Base-by-base conservation (phyloP, 2,888 invertebrate genomes). In the Scelioninae gen. 1 region DNA sequence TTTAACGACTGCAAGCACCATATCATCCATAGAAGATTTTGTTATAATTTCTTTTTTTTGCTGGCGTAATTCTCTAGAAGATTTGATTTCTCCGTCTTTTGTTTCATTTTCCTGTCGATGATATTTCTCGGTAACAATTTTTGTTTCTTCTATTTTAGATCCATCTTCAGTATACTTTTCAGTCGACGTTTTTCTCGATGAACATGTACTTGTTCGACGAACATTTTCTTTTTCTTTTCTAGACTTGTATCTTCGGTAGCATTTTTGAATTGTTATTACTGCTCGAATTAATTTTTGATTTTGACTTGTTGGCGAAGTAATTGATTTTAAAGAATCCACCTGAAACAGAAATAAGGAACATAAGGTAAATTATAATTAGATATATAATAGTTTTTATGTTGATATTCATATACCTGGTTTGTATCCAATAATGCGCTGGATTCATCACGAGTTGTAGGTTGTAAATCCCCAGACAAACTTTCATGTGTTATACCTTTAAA, bases 171-270 rank as follows among this genome's bases (percentile, higher is more conserved):
- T 29, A 23, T 31, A 43, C 11, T 51, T 72, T 32, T 53, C 62
- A 62, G 31, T 40, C 4, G 60, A 72, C 3, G 63, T 45, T 49
- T 43, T 78, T 29, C 32, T 69, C 43, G 45, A 65, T 7, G 16
- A 63, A 38, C 34, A 23, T 13, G 11, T 32, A 7, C 84, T 29
- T 85, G 86, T 45, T 88, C 88, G 87, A 13, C 90, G 85, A 5
- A 91, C 91, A 78, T 89, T 90, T 90, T 3, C 90, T 87, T 11
- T 85, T 85, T 40, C 90, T 75, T 90, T 88, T 47, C 88, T 87
- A 15, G 87, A 83, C 32, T 88, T 87, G 76, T 86, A 87, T 29
- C 85, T 84, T 7, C 87, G 86, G 69, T 86, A 88, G 80, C 85
- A 87, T 65, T 80, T 86, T 78, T 88, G 89, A 51, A 87, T 87